Evolutionary conservation across 2,888 invertebrate species (phyloP), one percentile per base, ranked within the genome.

Genomic region (Phaedon cochleariae): DNA sequence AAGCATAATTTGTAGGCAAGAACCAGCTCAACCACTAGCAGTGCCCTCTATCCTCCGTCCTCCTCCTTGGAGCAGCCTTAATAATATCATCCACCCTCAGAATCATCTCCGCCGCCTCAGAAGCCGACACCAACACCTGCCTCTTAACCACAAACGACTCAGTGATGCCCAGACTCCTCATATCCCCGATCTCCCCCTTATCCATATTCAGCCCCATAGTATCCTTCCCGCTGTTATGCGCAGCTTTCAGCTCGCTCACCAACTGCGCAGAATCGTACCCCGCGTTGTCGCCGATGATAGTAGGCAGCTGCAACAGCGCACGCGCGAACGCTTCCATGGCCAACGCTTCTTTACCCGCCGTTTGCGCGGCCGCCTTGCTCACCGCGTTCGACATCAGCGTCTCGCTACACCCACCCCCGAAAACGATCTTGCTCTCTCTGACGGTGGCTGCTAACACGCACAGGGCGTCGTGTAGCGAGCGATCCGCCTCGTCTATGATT

Each of bases 81-180:
- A 99, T 92, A 74, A 99, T 99, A 84, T 97, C 92, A 84, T 99
- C 99, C 0, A 99, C 99, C 61, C 99, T 91, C 18, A 99, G 87
- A 77, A 99, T 98, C 95, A 99, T 97, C 85, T 99, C 98, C 0
- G 98, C 98, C 0, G 98, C 98, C 84, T 99, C 99, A 0, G 96
- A 85, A 0, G 98, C 99, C 6, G 97, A 96, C 67, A 96, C 80
- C 60, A 99, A 85, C 54, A 99, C 97, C 84, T 98, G 98, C 31
- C 95, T 88, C 84, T 99, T 99, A 6, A 99, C 98, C 29, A 94
- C 95, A 85, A 92, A 97, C 0, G 98, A 97, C 85, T 99, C 99
- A 0, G 97, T 96, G 75, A 99, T 92, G 51, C 98, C 98, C 67
- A 97, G 85, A 53, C 88, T 87, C 76, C 90, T 90, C 93, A 99